These are phyloP conservation scores for Dallia pectoralis DNA, from an alignment of 2,797 vertebrate genomes.

Conservation along the genomic window DNA sequence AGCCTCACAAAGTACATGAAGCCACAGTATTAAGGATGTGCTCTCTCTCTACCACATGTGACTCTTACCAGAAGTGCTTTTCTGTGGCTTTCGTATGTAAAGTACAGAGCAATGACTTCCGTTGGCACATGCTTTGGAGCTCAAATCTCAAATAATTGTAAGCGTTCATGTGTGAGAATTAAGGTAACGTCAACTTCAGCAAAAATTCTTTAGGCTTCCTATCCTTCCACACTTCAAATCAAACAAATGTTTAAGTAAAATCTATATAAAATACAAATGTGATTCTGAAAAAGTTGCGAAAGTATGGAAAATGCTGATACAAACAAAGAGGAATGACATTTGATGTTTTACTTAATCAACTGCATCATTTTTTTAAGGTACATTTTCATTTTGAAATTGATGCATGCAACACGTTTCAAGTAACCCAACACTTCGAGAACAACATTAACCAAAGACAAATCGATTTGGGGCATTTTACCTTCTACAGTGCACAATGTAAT, in stretches of 20 bases:
- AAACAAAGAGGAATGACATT: no score
- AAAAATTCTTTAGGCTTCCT: conserved; percentile 53
- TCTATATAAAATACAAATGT: no score
- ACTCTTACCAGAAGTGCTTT: conserved; percentile 52
- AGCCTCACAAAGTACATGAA: conserved; percentile 12
- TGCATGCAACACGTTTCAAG: no score
- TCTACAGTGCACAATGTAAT: no score
- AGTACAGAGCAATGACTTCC: not conserved
- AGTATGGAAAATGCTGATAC: no score
- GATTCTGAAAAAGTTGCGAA: no score
- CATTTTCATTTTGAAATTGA: no score
- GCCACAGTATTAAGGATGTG: not conserved
- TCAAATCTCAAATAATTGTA: conserved; percentile 4
- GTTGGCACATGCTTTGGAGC: not conserved
- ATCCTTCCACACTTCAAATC: not conserved
- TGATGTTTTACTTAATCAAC: no score
- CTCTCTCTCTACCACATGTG: not conserved
- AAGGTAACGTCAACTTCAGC: conserved; percentile 52
- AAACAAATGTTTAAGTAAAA: not conserved
- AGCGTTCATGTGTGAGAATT: conserved; percentile 32
- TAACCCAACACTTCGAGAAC: no score
- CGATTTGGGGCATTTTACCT: no score
- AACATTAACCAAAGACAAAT: no score
- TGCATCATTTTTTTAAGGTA: no score
- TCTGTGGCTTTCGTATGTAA: conserved; percentile 63